Conservation (phyloP, 2,113 vertebrate species). For the Terrapene triunguis region DNA sequence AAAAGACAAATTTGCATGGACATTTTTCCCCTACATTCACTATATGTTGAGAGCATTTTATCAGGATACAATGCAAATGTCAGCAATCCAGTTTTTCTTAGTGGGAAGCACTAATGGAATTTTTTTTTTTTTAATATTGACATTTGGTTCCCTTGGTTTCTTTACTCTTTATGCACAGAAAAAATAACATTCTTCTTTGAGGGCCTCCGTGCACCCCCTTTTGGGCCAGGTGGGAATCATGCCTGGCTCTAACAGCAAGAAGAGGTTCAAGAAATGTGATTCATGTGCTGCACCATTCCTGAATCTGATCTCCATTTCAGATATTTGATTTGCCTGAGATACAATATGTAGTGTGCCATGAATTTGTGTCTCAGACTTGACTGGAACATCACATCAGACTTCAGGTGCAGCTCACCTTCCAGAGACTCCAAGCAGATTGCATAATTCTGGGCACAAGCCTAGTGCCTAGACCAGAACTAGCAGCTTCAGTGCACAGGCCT, state of each 20-base stretch:
- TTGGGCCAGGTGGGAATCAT: constrained; percentile 25
- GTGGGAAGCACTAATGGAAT: not conserved
- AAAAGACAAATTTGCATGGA: not conserved
- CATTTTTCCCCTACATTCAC: not conserved
- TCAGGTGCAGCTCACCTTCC: not conserved
- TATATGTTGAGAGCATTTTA: not conserved
- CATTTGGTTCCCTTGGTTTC: constrained; percentile 3
- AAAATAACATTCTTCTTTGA: not conserved
- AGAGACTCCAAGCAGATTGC: constrained; percentile 18
- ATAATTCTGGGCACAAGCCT: not conserved
- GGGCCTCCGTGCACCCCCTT: not conserved
- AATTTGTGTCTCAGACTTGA: constrained; percentile 20
- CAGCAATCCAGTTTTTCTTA: not conserved
- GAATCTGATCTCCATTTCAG: constrained; percentile 44
- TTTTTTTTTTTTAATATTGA: not conserved
- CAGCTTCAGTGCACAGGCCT: not conserved
- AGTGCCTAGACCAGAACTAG: not conserved
- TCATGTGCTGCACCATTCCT: constrained; percentile 24
- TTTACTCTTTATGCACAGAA: constrained; percentile 6
- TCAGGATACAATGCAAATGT: not conserved
- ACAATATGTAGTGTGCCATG: constrained; percentile 16
- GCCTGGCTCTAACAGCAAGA: constrained; percentile 43
- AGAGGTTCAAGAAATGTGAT: constrained; percentile 33
- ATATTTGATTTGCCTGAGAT: constrained; percentile 33
- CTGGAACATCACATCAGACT: not conserved